Evolutionary conservation across 1,140 invertebrate genomes (phyloP), one percentile per base, ranked within the genome.

Genomic region (Drosophila asahinai): DNA sequence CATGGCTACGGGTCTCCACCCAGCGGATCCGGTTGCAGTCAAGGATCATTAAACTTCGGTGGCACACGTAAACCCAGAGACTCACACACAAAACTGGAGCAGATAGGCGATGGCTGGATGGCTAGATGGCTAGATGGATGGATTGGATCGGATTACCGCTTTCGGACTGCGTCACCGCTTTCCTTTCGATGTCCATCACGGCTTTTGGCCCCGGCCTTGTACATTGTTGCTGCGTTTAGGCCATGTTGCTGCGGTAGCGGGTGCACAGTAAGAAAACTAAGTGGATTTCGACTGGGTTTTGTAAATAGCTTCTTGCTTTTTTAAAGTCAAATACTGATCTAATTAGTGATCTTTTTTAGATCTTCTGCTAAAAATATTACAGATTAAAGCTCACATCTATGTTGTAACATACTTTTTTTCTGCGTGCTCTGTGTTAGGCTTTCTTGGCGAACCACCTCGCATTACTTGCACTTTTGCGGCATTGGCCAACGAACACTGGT

Each of bases 11-110:
- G 36, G 57, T 36, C 27, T 77, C 74, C 74, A 77, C 71, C 74
- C 74, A 70, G 7, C 73, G 73, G 73, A 87, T 90, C 84, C 81
- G 81, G 77, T 81, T 90, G 86, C 74, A 81, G 86, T 90, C 86
- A 89, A 86, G 86, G 86, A 89, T 90, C 86, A 89, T 89, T 89
- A 89, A 90, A 89, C 86, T 86, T 73, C 22, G 30, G 59, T 47
- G 65, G 59, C 59, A 68, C 63, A 60, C 72, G 40, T 45, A 62
- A 30, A 58, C 47, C 51, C 42, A 74, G 45, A 49, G 17, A 52
- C 30, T 36, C 51, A 62, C 43, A 65, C 12, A 42, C 33, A 25
- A 51, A 73, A 54, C 63, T 78, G 77, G 71, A 61, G 47, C 71
- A 58, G 47, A n/a, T 25, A 7, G 33, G 22, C 36, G 14, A 15